Conservation (phyloP, 2,113 vertebrate species). For the Alectura lathami region DNA sequence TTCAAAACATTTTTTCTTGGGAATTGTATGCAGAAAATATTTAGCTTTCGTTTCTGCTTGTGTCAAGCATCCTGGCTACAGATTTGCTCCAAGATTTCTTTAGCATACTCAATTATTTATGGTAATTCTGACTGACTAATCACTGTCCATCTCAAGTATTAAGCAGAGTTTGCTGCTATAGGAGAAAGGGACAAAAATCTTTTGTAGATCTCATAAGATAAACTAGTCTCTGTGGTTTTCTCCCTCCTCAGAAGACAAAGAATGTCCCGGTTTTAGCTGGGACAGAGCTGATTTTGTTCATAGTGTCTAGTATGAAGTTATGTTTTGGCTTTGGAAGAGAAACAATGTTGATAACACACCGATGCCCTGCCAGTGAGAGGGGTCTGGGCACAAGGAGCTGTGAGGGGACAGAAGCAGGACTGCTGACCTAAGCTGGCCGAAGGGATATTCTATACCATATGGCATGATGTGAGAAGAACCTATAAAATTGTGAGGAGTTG, state of each 20-base stretch:
- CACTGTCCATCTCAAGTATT: not conserved
- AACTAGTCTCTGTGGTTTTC: not conserved
- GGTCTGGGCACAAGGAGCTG: too few species aligned
- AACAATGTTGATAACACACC: too few species aligned
- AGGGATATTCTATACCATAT: too few species aligned
- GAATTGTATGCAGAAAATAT: not conserved
- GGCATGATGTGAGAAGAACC: too few species aligned
- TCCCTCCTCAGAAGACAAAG: not conserved
- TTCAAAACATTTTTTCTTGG: not conserved
- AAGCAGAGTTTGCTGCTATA: not conserved
- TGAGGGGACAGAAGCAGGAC: too few species aligned
- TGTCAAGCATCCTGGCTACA: not conserved
- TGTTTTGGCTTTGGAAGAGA: too few species aligned
- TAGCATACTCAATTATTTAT: accelerated
- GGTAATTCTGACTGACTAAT: not conserved
- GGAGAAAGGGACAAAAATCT: not conserved
- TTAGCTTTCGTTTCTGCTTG: not conserved
- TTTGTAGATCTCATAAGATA: not conserved
- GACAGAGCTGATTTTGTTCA: too few species aligned
- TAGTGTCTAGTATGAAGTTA: too few species aligned
- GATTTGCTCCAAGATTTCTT: not conserved
- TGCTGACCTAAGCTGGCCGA: too few species aligned
- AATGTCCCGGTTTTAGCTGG: too few species aligned
- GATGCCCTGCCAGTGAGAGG: too few species aligned
- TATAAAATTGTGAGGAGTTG: too few species aligned